phyloP scores from a whole-genome alignment of 2,797 vertebrate genomes.

The Chlorospingus semifuscus region DNA sequence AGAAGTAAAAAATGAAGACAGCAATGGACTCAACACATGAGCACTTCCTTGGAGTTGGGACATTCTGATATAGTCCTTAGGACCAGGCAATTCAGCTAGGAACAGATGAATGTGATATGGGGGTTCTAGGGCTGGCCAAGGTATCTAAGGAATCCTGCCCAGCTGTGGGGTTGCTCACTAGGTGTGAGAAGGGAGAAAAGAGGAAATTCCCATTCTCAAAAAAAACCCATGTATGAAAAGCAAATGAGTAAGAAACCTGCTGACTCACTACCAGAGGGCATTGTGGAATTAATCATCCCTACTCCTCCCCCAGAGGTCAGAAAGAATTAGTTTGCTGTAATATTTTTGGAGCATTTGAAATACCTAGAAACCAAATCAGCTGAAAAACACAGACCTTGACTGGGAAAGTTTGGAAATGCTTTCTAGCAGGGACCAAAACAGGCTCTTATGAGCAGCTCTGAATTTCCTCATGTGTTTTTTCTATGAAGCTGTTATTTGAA shows the following conservation, averaged over 20 bases:
- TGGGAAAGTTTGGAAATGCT: background rate
- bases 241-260: slow-evolving; percentile 34
- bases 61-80: background rate
- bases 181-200: slow-evolving; percentile 43
- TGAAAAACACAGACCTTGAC: background rate
- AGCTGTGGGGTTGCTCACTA: background rate
- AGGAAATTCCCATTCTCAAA: slow-evolving; percentile 49
- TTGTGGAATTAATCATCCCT: slow-evolving; percentile 13
- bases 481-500: background rate
- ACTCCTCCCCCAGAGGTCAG: slow-evolving; percentile 2
- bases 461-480: rapidly evolving
- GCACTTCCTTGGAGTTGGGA: background rate
- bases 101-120: background rate
- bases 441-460: background rate
- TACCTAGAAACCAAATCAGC: slow-evolving; percentile 7
- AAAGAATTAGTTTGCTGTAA: background rate
- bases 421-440: background rate
- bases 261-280: slow-evolving; percentile 9
- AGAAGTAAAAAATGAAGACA: background rate
- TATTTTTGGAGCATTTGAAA: slow-evolving; percentile 38
- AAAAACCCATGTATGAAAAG: background rate
- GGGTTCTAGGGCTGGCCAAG: background rate
- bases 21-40: background rate
- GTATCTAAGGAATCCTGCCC: background rate
- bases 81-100: background rate